phyloP scores from a whole-genome alignment of 2,797 vertebrate genomes.

The Anas flavirostris region DNA sequence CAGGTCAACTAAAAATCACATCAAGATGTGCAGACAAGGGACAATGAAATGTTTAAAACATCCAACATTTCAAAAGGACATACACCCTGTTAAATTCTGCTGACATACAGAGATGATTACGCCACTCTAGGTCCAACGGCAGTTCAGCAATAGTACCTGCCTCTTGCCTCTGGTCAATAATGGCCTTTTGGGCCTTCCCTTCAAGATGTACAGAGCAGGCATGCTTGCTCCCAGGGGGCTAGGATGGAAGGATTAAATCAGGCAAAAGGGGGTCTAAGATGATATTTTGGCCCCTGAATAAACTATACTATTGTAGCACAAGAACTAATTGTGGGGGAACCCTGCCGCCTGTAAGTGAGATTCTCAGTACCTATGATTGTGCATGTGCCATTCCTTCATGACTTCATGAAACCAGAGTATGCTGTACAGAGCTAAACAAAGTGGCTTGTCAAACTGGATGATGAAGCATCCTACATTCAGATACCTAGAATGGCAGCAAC shows the following conservation, averaged over 20 bases:
- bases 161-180: slow-evolving; percentile 34
- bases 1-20: background rate
- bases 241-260: background rate
- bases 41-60: slow-evolving; percentile 60
- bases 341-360: background rate
- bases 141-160: slow-evolving; percentile 6
- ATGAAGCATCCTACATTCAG: background rate
- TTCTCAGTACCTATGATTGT: background rate
- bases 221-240: background rate
- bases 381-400: background rate
- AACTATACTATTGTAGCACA: background rate
- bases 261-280: background rate
- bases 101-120: slow-evolving; percentile 45
- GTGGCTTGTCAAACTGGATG: background rate
- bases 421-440: slow-evolving; percentile 6
- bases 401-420: background rate
- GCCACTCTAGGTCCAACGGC: background rate
- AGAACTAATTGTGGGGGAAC: background rate
- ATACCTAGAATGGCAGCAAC: background rate
- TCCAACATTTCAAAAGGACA: slow-evolving; percentile 66
- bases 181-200: slow-evolving; percentile 43
- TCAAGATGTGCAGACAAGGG: background rate
- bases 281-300: background rate
- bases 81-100: slow-evolving; percentile 42
- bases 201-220: background rate